These are phyloP conservation scores for Pseudoatta argentina DNA, from an alignment of 1,140 invertebrate species.

Conservation along the genomic window DNA sequence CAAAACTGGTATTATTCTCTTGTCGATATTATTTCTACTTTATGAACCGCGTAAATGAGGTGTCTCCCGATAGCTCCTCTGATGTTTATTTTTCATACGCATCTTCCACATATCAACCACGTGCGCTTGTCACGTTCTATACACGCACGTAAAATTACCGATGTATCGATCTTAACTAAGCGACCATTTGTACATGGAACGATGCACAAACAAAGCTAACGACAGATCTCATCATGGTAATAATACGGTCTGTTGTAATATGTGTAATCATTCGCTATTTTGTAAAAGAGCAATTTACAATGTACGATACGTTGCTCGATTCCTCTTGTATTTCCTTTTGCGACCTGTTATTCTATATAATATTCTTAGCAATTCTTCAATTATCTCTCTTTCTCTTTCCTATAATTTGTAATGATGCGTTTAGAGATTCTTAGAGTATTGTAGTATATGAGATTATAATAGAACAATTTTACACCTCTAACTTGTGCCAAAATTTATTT, in stretches of 20 bases:
- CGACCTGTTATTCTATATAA: neutral
- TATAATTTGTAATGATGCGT: neutral
- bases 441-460: neutral
- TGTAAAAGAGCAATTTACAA: neutral
- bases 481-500: neutral
- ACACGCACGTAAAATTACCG: neutral
- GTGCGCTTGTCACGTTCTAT: conserved; percentile 8
- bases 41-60: neutral
- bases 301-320: neutral
- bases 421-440: neutral
- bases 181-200: neutral
- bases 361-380: neutral
- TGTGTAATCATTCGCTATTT: neutral
- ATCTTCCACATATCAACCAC: neutral
- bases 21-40: neutral
- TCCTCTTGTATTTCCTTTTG: neutral
- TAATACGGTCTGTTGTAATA: neutral
- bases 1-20: neutral
- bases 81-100: conserved; percentile 13
- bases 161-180: neutral
- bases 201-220: neutral
- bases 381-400: too few species aligned
- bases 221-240: conserved; percentile 23
- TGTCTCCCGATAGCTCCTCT: neutral
- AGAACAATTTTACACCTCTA: neutral